Evolutionary conservation across 2,113 vertebrate species (phyloP).

Genomic region (Acanthochromis polyacanthus): DNA sequence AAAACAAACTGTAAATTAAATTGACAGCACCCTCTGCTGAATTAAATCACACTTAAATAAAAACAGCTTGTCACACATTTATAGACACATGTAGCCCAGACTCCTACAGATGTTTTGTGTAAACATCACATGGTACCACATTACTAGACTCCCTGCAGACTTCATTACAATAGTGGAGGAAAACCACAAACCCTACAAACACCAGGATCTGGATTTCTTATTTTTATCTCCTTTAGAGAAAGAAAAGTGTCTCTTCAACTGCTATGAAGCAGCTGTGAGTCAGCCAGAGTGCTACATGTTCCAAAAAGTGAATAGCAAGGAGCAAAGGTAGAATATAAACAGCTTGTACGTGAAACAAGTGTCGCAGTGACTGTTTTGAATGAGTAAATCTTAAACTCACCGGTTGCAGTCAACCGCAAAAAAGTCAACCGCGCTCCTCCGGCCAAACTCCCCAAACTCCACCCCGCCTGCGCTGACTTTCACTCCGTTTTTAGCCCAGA

Average conservation of each 20-base stretch:
- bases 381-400: conserved; percentile 61
- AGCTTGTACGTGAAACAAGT: not conserved
- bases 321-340: not conserved
- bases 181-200: conserved; percentile 27
- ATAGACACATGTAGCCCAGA: conserved; percentile 2
- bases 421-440: conserved; percentile 32
- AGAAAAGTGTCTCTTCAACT: conserved; percentile 6
- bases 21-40: not conserved
- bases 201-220: not conserved
- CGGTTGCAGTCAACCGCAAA: conserved; percentile 58
- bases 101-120: not conserved
- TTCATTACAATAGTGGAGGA: conserved; percentile 8
- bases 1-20: not conserved
- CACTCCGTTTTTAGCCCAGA: conserved; percentile 15
- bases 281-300: not conserved
- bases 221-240: not conserved
- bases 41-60: not conserved
- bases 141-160: not conserved
- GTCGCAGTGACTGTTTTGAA: not conserved
- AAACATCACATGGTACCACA: conserved; percentile 17
- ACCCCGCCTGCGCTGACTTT: conserved; percentile 20
- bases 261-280: not conserved
- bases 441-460: conserved; percentile 37
- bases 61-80: not conserved
- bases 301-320: not conserved